These are phyloP conservation scores for Dromiciops gliroides DNA, from an alignment of 2,113 vertebrate genomes.

Conservation along the genomic window DNA sequence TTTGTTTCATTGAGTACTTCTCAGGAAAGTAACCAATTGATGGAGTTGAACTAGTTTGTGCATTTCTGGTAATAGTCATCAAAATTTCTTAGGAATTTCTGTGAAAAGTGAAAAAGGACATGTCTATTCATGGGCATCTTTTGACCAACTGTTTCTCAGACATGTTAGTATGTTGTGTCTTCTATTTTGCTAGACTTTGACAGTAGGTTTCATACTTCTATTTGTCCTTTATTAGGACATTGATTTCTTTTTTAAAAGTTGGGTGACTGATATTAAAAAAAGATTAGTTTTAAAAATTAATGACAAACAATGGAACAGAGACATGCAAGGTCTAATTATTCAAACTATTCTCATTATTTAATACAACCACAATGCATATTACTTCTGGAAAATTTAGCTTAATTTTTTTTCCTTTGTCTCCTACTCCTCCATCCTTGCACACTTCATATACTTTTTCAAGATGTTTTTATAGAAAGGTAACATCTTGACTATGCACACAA, in stretches of 20 bases:
- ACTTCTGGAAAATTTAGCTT: not conserved
- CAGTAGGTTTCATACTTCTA: conserved; percentile 27
- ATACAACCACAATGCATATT: not conserved
- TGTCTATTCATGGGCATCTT: not conserved
- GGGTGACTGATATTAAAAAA: not conserved
- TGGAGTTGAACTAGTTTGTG: conserved; percentile 31
- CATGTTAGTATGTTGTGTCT: not conserved
- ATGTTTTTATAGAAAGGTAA: not conserved
- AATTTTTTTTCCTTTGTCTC: not conserved
- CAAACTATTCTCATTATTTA: conserved; percentile 43
- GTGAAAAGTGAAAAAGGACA: not conserved
- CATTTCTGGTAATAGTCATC: conserved; percentile 11
- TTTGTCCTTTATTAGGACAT: conserved; percentile 25
- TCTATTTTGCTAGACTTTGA: conserved; percentile 18
- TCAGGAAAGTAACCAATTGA: conserved; percentile 13
- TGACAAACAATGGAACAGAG: not conserved
- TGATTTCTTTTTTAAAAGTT: not conserved
- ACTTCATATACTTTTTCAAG: not conserved
- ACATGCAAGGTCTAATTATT: not conserved
- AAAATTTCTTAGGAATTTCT: conserved; percentile 22
- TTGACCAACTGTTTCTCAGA: conserved; percentile 4
- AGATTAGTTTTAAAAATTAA: conserved; percentile 39
- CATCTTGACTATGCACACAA: not conserved
- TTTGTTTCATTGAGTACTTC: conserved; percentile 35
- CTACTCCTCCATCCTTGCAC: not conserved